Evolutionary conservation across 2,888 invertebrate species (phyloP).

Genomic region (Patella ulyssiponensis): DNA sequence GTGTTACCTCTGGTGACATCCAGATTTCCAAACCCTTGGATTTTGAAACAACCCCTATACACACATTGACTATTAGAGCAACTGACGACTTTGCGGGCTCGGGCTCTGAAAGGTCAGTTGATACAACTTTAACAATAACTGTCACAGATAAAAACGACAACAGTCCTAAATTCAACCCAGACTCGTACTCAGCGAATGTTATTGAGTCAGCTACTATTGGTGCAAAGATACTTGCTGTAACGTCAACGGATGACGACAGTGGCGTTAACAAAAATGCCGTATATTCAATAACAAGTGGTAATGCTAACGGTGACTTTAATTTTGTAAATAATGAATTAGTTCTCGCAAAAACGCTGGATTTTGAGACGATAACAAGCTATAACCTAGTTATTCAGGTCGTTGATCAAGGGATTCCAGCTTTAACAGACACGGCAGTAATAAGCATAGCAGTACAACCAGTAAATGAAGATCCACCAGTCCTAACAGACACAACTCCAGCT

Average conservation of each 20-base stretch:
- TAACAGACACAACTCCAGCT: conserved; percentile 28
- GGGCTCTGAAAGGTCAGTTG: conserved; percentile 29
- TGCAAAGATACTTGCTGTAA: conserved; percentile 41
- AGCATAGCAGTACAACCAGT: conserved; percentile 21
- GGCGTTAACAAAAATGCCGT: conserved; percentile 43
- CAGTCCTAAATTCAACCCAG: conserved; percentile 91
- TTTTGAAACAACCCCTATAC: conserved; percentile 33
- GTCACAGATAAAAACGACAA: conserved; percentile 93
- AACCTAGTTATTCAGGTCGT: conserved; percentile 37
- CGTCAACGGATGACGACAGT: conserved; percentile 49
- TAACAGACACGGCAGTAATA: conserved; percentile 17
- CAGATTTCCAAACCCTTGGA: conserved; percentile 34
- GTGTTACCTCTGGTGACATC: conserved; percentile 10
- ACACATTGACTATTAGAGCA: conserved; percentile 43
- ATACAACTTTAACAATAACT: conserved; percentile 88
- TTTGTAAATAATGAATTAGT: conserved; percentile 28
- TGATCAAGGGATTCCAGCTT: conserved; percentile 40
- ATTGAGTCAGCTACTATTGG: conserved; percentile 84
- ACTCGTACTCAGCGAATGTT: conserved; percentile 91
- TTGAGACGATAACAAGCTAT: conserved; percentile 49
- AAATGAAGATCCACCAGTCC: conserved; percentile 26
- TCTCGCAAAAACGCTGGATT: conserved; percentile 43
- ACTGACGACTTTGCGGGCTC: conserved; percentile 44
- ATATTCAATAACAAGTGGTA: conserved; percentile 38
- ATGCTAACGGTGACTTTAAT: conserved; percentile 29